Evolutionary conservation across 2,888 invertebrate genomes (phyloP), one percentile per base, ranked within the genome.

Genomic region (Furcula furcula): DNA sequence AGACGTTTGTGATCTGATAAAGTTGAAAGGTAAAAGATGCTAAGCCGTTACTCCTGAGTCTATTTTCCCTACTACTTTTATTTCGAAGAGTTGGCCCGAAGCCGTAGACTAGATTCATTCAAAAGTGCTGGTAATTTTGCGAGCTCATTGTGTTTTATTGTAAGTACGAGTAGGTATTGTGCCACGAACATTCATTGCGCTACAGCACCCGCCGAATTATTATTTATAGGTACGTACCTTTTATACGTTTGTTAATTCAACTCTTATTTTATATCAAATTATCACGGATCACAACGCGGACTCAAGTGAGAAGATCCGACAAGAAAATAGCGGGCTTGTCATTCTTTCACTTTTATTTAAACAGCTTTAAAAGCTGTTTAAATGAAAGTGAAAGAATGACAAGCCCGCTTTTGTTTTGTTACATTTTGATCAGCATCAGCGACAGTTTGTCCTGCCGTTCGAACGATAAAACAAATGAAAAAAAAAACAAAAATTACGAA

Each of bases 91-190:
- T 28, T 31, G 15, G 5, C 13, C 22, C 10, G 7, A 25, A 21
- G 22, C 12, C 14, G 26, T 28, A 26, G 29, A 21, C 34, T 36
- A 15, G 29, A 36, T 35, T 43, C 31, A 44, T 40, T 38, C 32
- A 46, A 43, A 53, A 49, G 34, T 46, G 45, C 47, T 52, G 53
- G 54, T 61, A 57, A 57, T 61, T 59, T 52, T 47, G 45, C 34
- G 36, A 37, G 40, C 33, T 43, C 48, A 51, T 57, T 57, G 53
- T 54, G 40, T 46, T 46, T 55, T 44, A 52, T 51, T 51, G 53
- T 45, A 39, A n/a, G n/a, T n/a, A n/a, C n/a, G n/a, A n/a, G n/a
- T n/a, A n/a, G n/a, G 36, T 47, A 55, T 54, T 49, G 46, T 54
- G 40, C 30, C 36, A 27, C 16, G 7, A 19, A 34, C 35, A 12